A percentile compares a stretch with the other conserved stretches of the same genome.
Conservation (phyloP, 1,140 invertebrate species). For the Zophobas atratus region DNA sequence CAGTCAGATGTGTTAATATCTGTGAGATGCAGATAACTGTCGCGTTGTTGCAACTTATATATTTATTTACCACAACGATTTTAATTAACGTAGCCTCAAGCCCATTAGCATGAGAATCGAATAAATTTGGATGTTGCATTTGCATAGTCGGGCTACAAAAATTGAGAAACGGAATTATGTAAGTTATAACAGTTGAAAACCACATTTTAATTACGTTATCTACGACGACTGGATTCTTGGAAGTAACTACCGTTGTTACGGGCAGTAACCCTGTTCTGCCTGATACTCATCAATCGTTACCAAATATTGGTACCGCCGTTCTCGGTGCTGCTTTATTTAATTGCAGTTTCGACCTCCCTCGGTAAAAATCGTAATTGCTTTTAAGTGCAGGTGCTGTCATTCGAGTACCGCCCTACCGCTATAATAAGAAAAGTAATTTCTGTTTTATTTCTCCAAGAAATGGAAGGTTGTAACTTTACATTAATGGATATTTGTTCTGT, state of each 20-base stretch:
- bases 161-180: not conserved
- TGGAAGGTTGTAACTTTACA: conserved; percentile 32
- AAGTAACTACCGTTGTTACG: not conserved
- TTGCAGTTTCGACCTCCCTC: not conserved
- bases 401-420: conserved; percentile 19
- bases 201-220: conserved; percentile 8
- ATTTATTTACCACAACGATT: conserved; percentile 24
- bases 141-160: not conserved
- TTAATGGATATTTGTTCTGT: conserved; percentile 36
- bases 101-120: conserved; percentile 25
- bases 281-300: not conserved
- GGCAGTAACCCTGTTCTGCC: not conserved
- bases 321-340: not conserved
- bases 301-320: not conserved
- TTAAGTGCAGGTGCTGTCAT: conserved; percentile 27
- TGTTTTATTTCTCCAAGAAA: conserved; percentile 32
- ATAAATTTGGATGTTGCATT: conserved; percentile 5
- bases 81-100: conserved; percentile 15
- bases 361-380: conserved; percentile 12
- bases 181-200: conserved; percentile 10
- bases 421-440: conserved; percentile 24
- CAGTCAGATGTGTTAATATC: conserved; percentile 7
- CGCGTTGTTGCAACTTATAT: conserved; percentile 13
- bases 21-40: conserved; percentile 6
- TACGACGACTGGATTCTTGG: not conserved